Conservation (phyloP, 1,140 invertebrate species). For the Vanessa atalanta region DNA sequence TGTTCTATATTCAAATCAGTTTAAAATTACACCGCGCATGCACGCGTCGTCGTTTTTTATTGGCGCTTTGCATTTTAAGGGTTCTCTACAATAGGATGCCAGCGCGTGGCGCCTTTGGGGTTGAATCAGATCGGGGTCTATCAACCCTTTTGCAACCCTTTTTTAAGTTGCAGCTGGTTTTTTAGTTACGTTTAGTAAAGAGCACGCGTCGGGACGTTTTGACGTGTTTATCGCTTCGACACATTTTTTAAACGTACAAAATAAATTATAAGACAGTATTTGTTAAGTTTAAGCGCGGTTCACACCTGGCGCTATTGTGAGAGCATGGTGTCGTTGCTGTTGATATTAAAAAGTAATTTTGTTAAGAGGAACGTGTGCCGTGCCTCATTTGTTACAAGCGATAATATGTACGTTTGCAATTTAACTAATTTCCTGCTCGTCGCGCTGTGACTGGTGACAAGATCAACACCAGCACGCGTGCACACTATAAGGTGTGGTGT, state of each 20-base stretch:
- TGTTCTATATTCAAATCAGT: constrained; percentile 76
- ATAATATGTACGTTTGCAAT: constrained; percentile 16
- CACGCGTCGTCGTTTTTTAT: constrained; percentile 68
- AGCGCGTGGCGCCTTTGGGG: constrained; percentile 46
- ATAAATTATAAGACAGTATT: constrained; percentile 27
- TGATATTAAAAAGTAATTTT: neutral
- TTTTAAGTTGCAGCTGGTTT: constrained; percentile 67
- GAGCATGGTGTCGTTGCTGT: neutral
- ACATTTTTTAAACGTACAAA: constrained; percentile 13
- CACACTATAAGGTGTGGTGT: neutral
- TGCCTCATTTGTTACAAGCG: neutral
- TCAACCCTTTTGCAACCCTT: constrained; percentile 73
- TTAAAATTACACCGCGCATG: constrained; percentile 77
- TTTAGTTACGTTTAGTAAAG: constrained; percentile 46
- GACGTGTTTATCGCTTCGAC: constrained; percentile 50
- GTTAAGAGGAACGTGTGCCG: constrained; percentile 2
- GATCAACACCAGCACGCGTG: constrained; percentile 23
- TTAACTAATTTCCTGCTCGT: constrained; percentile 33
- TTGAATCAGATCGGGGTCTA: constrained; percentile 37
- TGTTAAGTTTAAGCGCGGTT: constrained; percentile 7
- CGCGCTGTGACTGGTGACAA: neutral
- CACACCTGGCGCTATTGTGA: constrained; percentile 44
- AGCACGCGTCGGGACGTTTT: constrained; percentile 55
- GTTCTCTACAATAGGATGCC: constrained; percentile 41
- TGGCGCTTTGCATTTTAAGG: constrained; percentile 62